Evolutionary conservation across 2,113 vertebrate species (phyloP), one percentile per base, ranked within the genome.

Genomic region (Delphinapterus leucas): DNA sequence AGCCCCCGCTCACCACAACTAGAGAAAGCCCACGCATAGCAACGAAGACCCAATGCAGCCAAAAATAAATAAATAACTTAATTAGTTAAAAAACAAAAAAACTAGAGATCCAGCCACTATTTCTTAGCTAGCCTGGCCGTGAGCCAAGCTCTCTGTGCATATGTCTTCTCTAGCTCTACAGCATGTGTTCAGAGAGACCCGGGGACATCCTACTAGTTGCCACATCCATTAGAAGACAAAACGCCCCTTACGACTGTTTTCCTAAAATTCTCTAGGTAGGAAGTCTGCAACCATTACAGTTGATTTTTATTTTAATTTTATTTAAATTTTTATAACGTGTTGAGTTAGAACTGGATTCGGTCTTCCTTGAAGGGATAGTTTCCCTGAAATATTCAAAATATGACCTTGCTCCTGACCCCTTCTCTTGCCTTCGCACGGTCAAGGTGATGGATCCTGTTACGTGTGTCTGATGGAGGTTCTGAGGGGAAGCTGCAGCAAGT

Each of bases 291-390:
- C 21, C 21, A 65, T 81, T 41, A 41, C 36, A 41, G 38, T 31
- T 49, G 25, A 79, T 77, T 82, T 96, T 55, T 77, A 79, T 44
- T 71, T 81, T 82, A 38, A 38, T 79, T 47, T 47, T 11, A 79
- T 77, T 82, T 96, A 49, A 82, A 79, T 53, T 71, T 81, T 82
- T 79, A 86, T 23, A 20, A 20, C 31, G 15, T 82, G 60, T 80
- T 82, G 76, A 44, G 13, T 82, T 93, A 20, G 61, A 47, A 70
- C 3, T 73, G 44, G 60, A 70, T 31, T 84, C 38, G 33, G 41
- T 94, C 36, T 83, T 70, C 70, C 38, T 67, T 12, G 23, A 86
- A 79, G 49, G 8, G 55, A 36, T 18, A 36, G 33, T 74, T 95
- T 36, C 60, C 36, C 17, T 60, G n/a, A 23, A 6, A 92, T 79